Conservation (phyloP, 2,113 vertebrate species). For the Astur gentilis region DNA sequence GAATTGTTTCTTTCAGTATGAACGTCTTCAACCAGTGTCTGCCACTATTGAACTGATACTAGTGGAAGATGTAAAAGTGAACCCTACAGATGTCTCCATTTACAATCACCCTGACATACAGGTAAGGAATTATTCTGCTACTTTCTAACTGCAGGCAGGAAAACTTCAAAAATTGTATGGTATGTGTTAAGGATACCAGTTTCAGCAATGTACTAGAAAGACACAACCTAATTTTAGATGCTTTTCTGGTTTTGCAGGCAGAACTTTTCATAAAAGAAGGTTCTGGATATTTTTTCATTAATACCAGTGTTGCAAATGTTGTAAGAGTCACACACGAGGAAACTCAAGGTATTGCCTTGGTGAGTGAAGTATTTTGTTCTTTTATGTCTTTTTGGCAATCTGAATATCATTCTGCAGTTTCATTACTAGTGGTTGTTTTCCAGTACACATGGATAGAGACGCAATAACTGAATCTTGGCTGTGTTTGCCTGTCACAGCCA, state of each 20-base stretch:
- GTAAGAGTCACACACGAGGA: conserved; percentile 81
- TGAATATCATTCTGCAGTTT: background rate
- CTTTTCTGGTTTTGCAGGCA: conserved; percentile 65
- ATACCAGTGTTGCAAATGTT: conserved; percentile 78
- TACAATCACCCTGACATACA: conserved; percentile 88
- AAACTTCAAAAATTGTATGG: background rate
- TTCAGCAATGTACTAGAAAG: background rate
- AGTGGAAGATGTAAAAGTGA: conserved; percentile 89
- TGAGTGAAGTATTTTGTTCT: conserved; percentile 58
- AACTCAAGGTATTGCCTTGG: conserved; percentile 74
- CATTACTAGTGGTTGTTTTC: background rate
- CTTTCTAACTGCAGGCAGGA: background rate
- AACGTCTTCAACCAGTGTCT: conserved; percentile 77
- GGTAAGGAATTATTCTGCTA: conserved; percentile 66
- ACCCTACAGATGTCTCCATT: conserved; percentile 78
- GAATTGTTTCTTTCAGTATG: conserved; percentile 67
- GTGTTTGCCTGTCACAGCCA: background rate
- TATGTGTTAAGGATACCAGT: background rate
- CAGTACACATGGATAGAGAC: background rate
- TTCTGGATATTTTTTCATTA: conserved; percentile 93
- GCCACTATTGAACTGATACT: conserved; percentile 88
- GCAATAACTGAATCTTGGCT: background rate
- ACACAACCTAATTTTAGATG: background rate
- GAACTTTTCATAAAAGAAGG: conserved; percentile 84
- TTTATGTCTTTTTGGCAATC: background rate